Percentiles rank a stretch among this genome's conserved stretches.
phyloP scores from a whole-genome alignment of 2,888 invertebrate species.

The Tetramorium bicarinatum region DNA sequence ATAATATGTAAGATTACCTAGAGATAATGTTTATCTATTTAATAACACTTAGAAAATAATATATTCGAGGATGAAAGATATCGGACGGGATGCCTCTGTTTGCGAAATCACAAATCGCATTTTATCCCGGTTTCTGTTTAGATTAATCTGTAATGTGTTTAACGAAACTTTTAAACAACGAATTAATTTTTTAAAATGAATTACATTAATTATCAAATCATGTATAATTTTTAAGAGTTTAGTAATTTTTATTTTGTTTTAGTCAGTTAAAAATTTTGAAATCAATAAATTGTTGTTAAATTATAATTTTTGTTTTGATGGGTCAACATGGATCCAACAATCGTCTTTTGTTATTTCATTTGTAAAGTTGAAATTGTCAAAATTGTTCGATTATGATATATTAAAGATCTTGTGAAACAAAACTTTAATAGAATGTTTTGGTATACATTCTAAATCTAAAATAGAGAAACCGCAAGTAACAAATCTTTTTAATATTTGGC shows the following conservation, averaged over 20 bases:
- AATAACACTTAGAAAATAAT: conserved; percentile 58
- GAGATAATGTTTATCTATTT: conserved; percentile 58
- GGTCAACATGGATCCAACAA: not conserved
- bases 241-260: conserved; percentile 32
- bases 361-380: not conserved
- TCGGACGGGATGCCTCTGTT: not conserved
- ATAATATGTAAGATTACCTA: conserved; percentile 81
- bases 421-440: conserved; percentile 3
- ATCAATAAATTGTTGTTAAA: conserved; percentile 13
- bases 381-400: not conserved
- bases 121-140: not conserved
- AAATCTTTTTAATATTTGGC: conserved; percentile 55
- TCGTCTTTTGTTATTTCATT: not conserved
- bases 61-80: conserved; percentile 11
- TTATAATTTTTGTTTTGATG: conserved; percentile 27
- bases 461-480: conserved; percentile 49
- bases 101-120: not conserved
- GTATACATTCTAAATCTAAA: conserved; percentile 10
- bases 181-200: conserved; percentile 13
- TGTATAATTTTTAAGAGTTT: conserved; percentile 26
- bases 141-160: conserved; percentile 33
- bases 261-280: conserved; percentile 18
- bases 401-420: conserved; percentile 1
- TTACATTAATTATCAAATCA: conserved; percentile 17
- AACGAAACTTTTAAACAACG: conserved; percentile 30